phyloP scores from a whole-genome alignment of 2,797 vertebrate genomes.

The Chrysocyon brachyurus region DNA sequence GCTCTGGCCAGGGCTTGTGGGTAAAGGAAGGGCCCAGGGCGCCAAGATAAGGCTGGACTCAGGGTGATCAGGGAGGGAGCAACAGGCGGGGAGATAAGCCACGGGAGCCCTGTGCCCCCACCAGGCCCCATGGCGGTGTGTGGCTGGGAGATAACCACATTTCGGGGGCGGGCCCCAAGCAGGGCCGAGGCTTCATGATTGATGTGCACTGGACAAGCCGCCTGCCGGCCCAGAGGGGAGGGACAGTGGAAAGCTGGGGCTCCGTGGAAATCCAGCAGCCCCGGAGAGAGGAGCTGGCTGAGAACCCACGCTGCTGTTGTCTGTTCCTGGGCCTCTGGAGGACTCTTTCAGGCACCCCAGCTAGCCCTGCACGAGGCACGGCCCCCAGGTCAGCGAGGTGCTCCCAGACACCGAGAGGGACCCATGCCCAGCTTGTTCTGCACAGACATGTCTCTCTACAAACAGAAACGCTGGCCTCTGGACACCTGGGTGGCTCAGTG shows the following conservation, averaged over 20 bases:
- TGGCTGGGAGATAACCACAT: background rate
- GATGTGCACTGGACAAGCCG: background rate
- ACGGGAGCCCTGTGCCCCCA: rapidly evolving
- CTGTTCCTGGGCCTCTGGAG: background rate
- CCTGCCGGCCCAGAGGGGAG: rapidly evolving
- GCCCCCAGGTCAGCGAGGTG: background rate
- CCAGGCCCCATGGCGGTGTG: background rate
- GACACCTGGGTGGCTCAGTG: no score
- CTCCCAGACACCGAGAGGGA: rapidly evolving
- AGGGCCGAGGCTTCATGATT: rapidly evolving
- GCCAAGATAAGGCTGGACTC: constrained; percentile 10
- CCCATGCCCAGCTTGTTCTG: background rate
- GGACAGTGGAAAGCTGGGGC: background rate
- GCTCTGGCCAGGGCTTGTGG: background rate
- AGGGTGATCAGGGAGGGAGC: background rate
- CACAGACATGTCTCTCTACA: background rate
- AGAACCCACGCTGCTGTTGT: rapidly evolving
- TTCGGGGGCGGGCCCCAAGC: background rate
- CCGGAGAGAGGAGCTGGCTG: rapidly evolving
- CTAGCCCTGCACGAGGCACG: rapidly evolving
- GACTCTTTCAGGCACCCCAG: background rate
- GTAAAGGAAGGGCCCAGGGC: background rate
- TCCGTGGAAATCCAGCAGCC: background rate
- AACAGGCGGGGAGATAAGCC: background rate
- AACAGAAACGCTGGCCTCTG: background rate